Evolutionary conservation across 2,113 vertebrate species (phyloP).

Genomic region (Tachycineta bicolor): DNA sequence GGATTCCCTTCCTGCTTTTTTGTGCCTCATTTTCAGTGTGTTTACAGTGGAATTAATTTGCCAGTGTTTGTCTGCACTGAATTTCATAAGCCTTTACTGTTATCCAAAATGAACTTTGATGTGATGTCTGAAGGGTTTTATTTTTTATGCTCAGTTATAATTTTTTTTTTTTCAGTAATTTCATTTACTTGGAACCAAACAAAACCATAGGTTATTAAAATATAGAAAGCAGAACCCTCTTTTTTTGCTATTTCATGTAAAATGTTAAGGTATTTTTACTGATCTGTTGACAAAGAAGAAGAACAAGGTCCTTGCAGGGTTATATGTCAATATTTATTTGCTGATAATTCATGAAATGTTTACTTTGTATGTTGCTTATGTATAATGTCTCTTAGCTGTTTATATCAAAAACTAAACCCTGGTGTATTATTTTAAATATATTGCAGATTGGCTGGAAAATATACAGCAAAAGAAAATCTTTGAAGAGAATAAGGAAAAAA

Average conservation of each 20-base stretch:
- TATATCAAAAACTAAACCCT: neutral
- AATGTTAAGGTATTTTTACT: neutral
- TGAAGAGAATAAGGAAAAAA: neutral
- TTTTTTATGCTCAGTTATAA: neutral
- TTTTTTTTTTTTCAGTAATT: neutral
- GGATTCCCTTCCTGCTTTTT: neutral
- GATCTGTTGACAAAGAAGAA: neutral
- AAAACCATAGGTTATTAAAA: neutral
- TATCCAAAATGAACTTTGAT: neutral
- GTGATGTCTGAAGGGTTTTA: neutral
- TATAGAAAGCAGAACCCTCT: neutral
- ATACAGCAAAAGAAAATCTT: constrained; percentile 29
- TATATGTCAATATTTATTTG: neutral
- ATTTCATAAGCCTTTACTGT: neutral
- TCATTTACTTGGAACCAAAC: neutral
- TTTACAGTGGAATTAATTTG: neutral
- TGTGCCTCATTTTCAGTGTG: neutral
- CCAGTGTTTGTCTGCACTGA: neutral
- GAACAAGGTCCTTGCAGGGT: neutral
- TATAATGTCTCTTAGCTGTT: neutral
- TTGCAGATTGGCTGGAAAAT: constrained; percentile 60
- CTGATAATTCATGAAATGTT: neutral
- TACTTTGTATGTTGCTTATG: neutral
- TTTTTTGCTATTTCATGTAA: neutral
- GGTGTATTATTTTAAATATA: constrained; percentile 14